phyloP scores from a whole-genome alignment of 1,140 invertebrate species.

The Drosophila burlai region DNA sequence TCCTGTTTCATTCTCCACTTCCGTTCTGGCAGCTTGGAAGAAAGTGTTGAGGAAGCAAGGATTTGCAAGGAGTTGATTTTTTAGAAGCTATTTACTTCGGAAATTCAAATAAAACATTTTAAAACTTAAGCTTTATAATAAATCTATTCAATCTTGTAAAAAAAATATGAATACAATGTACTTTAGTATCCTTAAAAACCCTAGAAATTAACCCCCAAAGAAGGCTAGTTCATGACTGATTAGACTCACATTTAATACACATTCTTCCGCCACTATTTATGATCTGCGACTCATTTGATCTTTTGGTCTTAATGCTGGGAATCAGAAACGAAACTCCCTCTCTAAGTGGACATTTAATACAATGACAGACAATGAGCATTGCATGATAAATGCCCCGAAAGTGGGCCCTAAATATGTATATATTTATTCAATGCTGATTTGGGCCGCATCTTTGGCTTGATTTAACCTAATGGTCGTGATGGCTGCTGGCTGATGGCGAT shows the following conservation, averaged over 20 bases:
- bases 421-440: slow-evolving; percentile 36
- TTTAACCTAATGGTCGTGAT: slow-evolving; percentile 67
- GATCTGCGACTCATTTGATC: slow-evolving; percentile 24
- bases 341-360: slow-evolving; percentile 46
- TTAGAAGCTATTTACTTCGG: too few species aligned
- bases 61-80: neutral
- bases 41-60: neutral
- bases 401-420: slow-evolving; percentile 51
- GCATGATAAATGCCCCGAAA: slow-evolving; percentile 65
- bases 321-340: slow-evolving; percentile 20
- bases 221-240: neutral
- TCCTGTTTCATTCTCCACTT: slow-evolving; percentile 8
- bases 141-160: neutral
- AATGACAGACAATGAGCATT: slow-evolving; percentile 15
- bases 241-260: neutral
- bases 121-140: neutral
- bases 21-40: neutral
- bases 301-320: neutral
- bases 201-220: neutral
- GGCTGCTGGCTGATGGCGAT: slow-evolving; percentile 61
- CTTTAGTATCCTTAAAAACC: neutral
- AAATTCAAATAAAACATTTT: neutral
- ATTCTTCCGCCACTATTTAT: slow-evolving; percentile 20
- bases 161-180: neutral
- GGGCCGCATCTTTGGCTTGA: slow-evolving; percentile 34